Base-by-base conservation (phyloP, 1,140 invertebrate species). In the Caenorhabditis brenneri region DNA sequence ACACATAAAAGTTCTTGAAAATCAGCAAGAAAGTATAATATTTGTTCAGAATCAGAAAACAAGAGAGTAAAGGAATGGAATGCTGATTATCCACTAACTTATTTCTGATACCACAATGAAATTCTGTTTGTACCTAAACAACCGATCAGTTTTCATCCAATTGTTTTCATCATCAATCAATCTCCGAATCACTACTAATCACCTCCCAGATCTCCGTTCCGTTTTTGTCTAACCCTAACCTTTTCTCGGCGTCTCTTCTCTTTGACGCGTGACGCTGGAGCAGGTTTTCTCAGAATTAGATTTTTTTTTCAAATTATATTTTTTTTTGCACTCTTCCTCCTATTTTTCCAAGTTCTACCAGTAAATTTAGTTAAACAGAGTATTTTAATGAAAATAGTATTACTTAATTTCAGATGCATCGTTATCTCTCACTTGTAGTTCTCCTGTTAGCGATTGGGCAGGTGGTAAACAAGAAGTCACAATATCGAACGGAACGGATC, bases 401-500 rank as follows among this genome's bases (percentile, higher is more conserved):
- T 24, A 7, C 24, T 31, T 31, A n/a, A n/a, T 74, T 74, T 46
- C 65, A 74, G 65, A 74, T 74, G 65, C 19, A 0, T 2, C 33
- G 36, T 24, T 22, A 22, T 74, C 29, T 74, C 29, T 42, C 65
- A 24, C n/a, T 74, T 42, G 27, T 42, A 24, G n/a, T 74, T 0
- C n/a, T 74, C 1, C 22, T 74, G 19, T n/a, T 74, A 6, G 36
- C 15, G 36, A 74, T 42, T 12, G 36, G 36, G 19, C 15, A 2
- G 10, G 65, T 24, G 22, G n/a, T 9, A 1, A 74, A 42, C n/a
- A 74, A 74, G 10, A 74, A 74, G 27, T 10, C 65, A 24, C 65
- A 46, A 24, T 74, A 74, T 27, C 65, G 65, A 27, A 74, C 65
- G 36, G 65, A 74, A 74, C 19, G 65, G 15, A 74, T 74, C 19